Percentiles rank a stretch among this genome's conserved stretches.
Conservation (phyloP, 2,113 vertebrate species). For the Zosterops lateralis region DNA sequence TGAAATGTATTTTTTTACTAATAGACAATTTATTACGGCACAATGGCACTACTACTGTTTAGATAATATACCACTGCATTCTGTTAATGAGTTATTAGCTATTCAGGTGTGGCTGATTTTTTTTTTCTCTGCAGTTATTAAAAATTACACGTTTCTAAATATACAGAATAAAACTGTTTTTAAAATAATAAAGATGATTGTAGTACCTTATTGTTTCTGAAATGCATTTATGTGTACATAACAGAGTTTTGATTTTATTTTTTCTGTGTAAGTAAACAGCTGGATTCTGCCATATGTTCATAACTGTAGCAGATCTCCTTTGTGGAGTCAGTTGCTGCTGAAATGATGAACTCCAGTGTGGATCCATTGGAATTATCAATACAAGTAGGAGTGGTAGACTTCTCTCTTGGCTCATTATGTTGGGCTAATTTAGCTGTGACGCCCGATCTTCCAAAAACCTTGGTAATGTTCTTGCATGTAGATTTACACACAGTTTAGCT, state of each 20-base stretch:
- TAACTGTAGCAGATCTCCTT: background rate
- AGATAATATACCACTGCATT: constrained; percentile 95
- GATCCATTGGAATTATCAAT: background rate
- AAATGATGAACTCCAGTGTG: background rate
- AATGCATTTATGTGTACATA: constrained; percentile 30
- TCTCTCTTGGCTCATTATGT: background rate
- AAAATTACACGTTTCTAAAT: constrained; percentile 95
- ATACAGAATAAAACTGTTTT: constrained; percentile 99
- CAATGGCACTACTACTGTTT: constrained; percentile 93
- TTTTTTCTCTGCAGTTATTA: constrained; percentile 87
- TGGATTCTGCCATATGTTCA: background rate
- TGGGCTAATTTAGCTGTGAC: background rate
- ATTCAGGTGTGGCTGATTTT: constrained; percentile 87
- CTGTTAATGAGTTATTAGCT: constrained; percentile 88
- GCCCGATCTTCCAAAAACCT: background rate
- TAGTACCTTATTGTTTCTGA: constrained; percentile 65
- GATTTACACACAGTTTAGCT: background rate
- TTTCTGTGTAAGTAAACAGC: background rate
- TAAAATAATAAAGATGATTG: constrained; percentile 84
- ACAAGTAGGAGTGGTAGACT: background rate
- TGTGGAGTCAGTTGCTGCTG: background rate
- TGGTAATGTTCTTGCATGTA: background rate
- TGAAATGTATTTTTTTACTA: constrained; percentile 99
- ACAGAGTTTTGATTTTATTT: background rate
- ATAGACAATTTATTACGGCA: constrained; percentile 99